Conservation (phyloP, 2,113 vertebrate species). For the Marmota monax region DNA sequence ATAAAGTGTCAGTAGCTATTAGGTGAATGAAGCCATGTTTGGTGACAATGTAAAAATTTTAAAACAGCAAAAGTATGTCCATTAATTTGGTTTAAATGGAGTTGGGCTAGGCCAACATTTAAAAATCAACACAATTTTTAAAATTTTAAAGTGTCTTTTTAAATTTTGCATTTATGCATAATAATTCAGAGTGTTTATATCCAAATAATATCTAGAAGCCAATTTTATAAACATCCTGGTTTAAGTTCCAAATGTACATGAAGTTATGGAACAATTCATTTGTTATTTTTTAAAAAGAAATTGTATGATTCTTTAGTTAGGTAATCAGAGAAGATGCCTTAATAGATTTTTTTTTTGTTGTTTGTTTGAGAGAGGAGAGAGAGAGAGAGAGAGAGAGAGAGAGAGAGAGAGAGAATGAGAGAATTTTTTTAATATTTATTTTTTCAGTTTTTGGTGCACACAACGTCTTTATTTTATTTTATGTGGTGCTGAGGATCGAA, state of each 20-base stretch:
- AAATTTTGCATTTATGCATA: not conserved
- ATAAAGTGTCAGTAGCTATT: not conserved
- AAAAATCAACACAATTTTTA: not conserved
- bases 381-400: too few relatives aligned
- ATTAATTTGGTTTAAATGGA: not conserved
- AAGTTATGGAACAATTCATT: not conserved
- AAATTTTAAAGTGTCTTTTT: not conserved
- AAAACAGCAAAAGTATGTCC: not conserved
- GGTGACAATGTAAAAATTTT: not conserved
- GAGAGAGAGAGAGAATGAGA: too few relatives aligned
- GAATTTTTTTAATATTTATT: too few relatives aligned
- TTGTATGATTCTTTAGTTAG: not conserved
- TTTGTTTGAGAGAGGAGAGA: too few relatives aligned
- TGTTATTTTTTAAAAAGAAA: conserved; percentile 23
- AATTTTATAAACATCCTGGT: not conserved
- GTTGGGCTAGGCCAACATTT: not conserved
- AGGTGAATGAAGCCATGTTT: not conserved
- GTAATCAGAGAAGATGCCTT: not conserved
- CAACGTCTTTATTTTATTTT: too few relatives aligned
- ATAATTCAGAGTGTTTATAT: not conserved
- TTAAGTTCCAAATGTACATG: not conserved
- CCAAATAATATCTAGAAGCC: not conserved
- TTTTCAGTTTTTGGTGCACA: too few relatives aligned
- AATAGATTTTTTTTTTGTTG: not conserved
- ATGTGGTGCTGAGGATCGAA: too few relatives aligned